Evolutionary conservation across 2,888 invertebrate genomes (phyloP), one percentile per base, ranked within the genome.

Genomic region (Pyrgus malvae): DNA sequence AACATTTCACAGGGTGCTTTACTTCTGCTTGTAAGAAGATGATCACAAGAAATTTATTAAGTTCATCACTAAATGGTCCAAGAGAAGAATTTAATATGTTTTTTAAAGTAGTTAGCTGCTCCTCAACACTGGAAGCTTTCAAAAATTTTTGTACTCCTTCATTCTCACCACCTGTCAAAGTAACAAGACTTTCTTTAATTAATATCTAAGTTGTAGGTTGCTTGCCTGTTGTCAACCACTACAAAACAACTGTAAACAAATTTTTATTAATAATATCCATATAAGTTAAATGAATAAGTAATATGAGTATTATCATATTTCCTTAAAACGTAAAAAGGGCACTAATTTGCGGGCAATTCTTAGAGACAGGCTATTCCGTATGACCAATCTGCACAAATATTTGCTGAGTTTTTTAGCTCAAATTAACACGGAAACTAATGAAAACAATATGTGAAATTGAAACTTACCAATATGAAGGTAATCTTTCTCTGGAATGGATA

Each of bases 1-100:
- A 83, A 60, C 81, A 78, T 68, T 89, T 89, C 0, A 86, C 67
- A 4, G 89, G 89, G 63, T 90, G 88, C 63, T 86, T 88, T 1
- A 72, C 58, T 17, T 82, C 80, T 6, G 86, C 77, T 50, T 81
- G 63, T 48, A 83, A 67, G 57, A 76, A 88, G 2, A 78, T 67
- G 7, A 68, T 44, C 8, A 74, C 80, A 9, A 90, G 63, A 57
- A 87, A 80, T 14, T 64, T 61, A 1, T 76, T 59, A 3, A 65
- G 38, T n/a, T 65, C 61, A 17, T 31, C 9, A 17, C 72, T 58
- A 3, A 29, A 21, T 1, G 46, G 33, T 2, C 63, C 59, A 46
- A 59, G 61, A 2, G 58, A 49, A 8, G 51, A 55, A 17, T 65
- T 64, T 21, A 81, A 55, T 16, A 78, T 66, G 9, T 63, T 65